These are phyloP conservation scores for Tragelaphus scriptus DNA, from an alignment of 2,113 vertebrate genomes.

Conservation along the genomic window DNA sequence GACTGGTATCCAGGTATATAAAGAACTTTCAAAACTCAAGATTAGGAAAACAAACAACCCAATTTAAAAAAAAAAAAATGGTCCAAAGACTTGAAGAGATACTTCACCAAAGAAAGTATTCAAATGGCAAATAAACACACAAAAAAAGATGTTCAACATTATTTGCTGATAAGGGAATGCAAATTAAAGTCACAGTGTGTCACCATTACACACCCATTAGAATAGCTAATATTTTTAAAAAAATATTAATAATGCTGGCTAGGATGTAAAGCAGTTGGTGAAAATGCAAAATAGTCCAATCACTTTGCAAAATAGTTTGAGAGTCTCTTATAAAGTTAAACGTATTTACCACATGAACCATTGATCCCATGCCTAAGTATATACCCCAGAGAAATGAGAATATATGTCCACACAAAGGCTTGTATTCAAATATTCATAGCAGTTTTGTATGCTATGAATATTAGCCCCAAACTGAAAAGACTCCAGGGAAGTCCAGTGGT, in stretches of 20 bases:
- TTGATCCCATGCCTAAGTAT: background rate
- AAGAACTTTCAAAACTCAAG: background rate
- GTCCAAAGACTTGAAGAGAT: background rate
- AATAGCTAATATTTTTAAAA: background rate
- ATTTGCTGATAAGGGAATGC: background rate
- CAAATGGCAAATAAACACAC: background rate
- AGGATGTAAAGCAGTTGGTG: background rate
- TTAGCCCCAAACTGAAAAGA: background rate
- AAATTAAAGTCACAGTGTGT: background rate
- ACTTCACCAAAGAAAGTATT: background rate
- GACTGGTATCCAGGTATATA: background rate
- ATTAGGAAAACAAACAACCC: background rate
- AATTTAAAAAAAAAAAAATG: background rate
- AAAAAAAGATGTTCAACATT: background rate
- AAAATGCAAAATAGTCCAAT: background rate
- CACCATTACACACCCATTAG: background rate
- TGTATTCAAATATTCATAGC: background rate
- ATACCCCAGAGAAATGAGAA: background rate
- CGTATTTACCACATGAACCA: background rate
- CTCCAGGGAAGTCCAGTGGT: background rate
- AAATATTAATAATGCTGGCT: background rate
- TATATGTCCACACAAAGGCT: background rate
- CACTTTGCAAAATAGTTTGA: background rate
- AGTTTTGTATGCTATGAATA: background rate
- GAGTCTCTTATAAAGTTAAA: background rate